Evolutionary conservation across 2,113 vertebrate species (phyloP).

Genomic region (Pelmatolapia mariae): DNA sequence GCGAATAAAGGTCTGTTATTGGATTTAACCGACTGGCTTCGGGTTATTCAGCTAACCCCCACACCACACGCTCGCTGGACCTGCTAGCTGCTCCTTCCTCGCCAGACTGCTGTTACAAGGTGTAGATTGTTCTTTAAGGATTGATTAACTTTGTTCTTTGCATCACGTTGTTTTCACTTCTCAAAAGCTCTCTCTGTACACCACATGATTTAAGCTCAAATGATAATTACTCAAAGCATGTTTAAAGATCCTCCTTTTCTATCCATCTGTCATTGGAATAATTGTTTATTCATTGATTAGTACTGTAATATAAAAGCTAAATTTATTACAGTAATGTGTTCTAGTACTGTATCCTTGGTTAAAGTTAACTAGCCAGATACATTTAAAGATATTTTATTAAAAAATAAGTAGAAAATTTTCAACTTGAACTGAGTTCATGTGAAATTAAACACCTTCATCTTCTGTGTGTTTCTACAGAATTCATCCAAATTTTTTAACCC

Average conservation of each 20-base stretch:
- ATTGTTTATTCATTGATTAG: neutral
- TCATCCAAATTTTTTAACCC: neutral
- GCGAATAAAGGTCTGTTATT: too few relatives aligned
- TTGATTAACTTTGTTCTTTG: neutral
- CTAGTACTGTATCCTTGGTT: neutral
- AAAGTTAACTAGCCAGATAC: neutral
- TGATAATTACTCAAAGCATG: rapidly evolving
- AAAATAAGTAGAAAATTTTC: neutral
- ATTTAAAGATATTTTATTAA: neutral
- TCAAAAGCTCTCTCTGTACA: neutral
- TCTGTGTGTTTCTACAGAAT: neutral
- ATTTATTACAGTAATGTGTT: neutral
- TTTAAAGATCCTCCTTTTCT: neutral
- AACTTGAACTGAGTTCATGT: rapidly evolving
- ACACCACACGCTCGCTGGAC: too few relatives aligned
- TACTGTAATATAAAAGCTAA: neutral
- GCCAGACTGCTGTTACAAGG: too few relatives aligned
- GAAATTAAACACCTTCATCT: neutral
- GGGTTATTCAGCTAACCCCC: too few relatives aligned
- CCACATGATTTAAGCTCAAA: neutral
- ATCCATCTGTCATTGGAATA: neutral
- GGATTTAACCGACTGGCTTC: too few relatives aligned
- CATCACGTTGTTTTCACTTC: neutral
- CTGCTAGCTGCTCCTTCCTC: too few relatives aligned
- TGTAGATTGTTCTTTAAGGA: neutral